Percentiles rank a stretch among this genome's conserved stretches.
phyloP scores from a whole-genome alignment of 2,888 invertebrate genomes.

The Cosmorhoe ocellata region DNA sequence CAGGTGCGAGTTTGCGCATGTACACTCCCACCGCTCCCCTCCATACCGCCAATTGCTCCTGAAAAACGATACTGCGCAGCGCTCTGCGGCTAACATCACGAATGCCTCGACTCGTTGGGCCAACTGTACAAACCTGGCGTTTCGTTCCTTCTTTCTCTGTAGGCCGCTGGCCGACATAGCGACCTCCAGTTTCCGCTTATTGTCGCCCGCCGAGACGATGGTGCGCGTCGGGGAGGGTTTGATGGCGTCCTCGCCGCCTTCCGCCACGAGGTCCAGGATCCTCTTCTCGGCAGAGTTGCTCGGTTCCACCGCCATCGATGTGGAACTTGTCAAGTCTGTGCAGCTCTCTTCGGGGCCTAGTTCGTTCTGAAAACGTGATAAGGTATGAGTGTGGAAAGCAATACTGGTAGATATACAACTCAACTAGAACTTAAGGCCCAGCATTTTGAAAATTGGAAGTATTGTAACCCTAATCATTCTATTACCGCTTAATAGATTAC shows the following conservation, averaged over 20 bases:
- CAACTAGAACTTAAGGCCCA: too few species aligned
- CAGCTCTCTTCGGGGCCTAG: constrained; percentile 73
- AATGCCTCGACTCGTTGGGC: too few species aligned
- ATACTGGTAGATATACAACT: not conserved
- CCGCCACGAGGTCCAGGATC: constrained; percentile 87
- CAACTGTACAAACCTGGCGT: constrained; percentile 55
- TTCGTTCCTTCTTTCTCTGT: constrained; percentile 85
- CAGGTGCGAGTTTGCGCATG: too few species aligned
- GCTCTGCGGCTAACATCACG: too few species aligned
- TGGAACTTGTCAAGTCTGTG: constrained; percentile 81
- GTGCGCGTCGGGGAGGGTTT: constrained; percentile 85
- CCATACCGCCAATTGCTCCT: too few species aligned
- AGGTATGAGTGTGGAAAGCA: too few species aligned
- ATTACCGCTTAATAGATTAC: too few species aligned
- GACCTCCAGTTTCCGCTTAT: constrained; percentile 89
- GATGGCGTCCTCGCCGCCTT: constrained; percentile 82
- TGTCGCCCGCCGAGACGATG: constrained; percentile 80
- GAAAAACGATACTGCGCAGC: too few species aligned
- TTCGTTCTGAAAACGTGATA: constrained; percentile 45
- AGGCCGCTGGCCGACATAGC: constrained; percentile 87
- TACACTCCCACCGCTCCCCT: too few species aligned
- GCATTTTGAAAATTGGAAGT: too few species aligned
- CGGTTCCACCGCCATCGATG: constrained; percentile 90
- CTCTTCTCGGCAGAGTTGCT: constrained; percentile 87
- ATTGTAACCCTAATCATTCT: too few species aligned